Evolutionary conservation across 2,797 vertebrate species (phyloP).

Genomic region (Todus mexicanus): DNA sequence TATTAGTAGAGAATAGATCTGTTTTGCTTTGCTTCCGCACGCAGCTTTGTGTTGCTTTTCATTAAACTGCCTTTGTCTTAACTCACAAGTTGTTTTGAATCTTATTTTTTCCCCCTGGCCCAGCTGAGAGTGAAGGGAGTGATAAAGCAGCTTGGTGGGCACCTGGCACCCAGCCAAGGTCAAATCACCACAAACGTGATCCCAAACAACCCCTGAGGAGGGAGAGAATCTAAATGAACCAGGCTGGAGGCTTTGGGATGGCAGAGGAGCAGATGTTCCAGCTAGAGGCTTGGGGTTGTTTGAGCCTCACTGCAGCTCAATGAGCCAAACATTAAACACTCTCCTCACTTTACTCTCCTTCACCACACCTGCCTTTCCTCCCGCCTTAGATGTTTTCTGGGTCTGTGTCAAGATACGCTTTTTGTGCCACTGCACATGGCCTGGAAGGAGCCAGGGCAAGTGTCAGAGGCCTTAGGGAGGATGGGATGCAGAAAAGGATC

Average conservation of each 20-base stretch:
- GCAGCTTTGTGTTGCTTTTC: too few species aligned
- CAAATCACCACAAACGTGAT: not conserved
- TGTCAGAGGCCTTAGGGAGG: not conserved
- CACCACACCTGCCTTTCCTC: not conserved
- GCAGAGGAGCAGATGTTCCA: not conserved
- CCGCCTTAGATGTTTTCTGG: not conserved
- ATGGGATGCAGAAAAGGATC: not conserved
- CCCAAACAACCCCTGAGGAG: not conserved
- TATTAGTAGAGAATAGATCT: too few species aligned
- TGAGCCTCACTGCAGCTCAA: not conserved
- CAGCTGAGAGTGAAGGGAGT: too few species aligned
- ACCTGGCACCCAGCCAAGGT: too few species aligned
- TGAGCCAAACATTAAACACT: not conserved
- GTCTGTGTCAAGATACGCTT: not conserved
- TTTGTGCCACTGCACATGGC: not conserved
- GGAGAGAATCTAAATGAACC: not conserved
- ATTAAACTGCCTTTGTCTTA: too few species aligned
- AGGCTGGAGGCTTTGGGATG: not conserved
- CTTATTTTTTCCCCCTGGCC: too few species aligned
- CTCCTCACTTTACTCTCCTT: not conserved
- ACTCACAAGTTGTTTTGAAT: too few species aligned
- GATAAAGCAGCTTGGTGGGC: too few species aligned
- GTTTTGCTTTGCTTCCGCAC: too few species aligned
- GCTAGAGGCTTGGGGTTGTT: not conserved
- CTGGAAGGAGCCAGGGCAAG: not conserved